Percentiles rank a stretch among this genome's conserved stretches.
Conservation (phyloP, 1,140 invertebrate species). For the Heliothis subflexa region DNA sequence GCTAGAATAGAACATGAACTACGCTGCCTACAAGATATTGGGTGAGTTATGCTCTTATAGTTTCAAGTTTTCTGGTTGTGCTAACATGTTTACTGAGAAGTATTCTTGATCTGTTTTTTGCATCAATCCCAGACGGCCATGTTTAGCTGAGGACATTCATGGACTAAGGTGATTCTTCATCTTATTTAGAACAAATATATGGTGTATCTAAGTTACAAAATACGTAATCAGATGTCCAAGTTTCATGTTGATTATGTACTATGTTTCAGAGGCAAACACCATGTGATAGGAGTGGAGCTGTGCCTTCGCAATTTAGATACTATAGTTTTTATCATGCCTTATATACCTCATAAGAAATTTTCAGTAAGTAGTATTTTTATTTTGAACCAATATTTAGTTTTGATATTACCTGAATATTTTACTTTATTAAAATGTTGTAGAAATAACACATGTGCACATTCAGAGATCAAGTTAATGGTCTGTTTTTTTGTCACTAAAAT, state of each 20-base stretch:
- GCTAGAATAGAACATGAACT: constrained; percentile 92
- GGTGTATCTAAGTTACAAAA: background rate
- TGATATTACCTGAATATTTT: background rate
- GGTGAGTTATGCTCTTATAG: constrained; percentile 84
- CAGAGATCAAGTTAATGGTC: background rate
- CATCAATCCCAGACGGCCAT: background rate
- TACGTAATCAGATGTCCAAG: background rate
- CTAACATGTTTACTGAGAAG: background rate
- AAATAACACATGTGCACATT: background rate
- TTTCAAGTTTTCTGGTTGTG: too few species aligned
- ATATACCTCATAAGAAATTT: constrained; percentile 93
- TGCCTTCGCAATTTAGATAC: constrained; percentile 93
- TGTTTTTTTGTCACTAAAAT: too few species aligned
- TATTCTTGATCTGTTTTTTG: background rate
- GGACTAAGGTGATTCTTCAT: too few species aligned
- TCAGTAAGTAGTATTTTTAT: constrained; percentile 86
- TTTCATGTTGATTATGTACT: background rate
- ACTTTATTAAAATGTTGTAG: background rate
- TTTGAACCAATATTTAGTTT: background rate
- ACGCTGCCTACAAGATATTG: constrained; percentile 92
- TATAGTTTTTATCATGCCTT: constrained; percentile 96
- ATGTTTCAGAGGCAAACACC: constrained; percentile 91
- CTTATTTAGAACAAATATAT: background rate
- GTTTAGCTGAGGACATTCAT: background rate
- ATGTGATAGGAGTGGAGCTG: constrained; percentile 93